phyloP scores from a whole-genome alignment of 2,113 vertebrate species.

The Microcebus jonahi region DNA sequence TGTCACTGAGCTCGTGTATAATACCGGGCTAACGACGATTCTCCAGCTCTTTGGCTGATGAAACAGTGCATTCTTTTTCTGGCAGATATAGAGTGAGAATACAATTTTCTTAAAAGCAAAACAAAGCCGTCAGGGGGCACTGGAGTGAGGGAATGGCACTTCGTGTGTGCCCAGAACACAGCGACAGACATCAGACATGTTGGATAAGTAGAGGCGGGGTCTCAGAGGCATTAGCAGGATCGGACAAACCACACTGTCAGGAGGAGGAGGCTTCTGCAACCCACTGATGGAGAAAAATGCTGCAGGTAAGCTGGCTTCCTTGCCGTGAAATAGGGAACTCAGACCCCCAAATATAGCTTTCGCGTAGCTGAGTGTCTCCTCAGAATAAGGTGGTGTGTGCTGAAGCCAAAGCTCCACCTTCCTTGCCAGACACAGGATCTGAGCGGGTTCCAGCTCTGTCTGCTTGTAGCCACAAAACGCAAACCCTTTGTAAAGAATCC shows the following conservation, averaged over 20 bases:
- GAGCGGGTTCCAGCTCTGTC: not conserved
- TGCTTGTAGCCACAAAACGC: not conserved
- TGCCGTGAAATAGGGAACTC: not conserved
- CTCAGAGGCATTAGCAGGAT: not conserved
- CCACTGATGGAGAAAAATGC: not conserved
- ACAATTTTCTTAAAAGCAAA: not conserved
- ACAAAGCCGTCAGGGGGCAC: not conserved
- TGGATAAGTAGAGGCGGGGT: not conserved
- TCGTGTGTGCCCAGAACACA: accelerated
- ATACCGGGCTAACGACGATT: not conserved
- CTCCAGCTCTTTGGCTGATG: not conserved
- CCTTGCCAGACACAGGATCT: not conserved
- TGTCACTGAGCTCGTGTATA: not conserved
- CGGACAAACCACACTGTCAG: not conserved
- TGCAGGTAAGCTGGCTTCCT: not conserved
- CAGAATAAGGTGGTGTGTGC: not conserved
- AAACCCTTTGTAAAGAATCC: not conserved
- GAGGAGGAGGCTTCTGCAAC: not conserved
- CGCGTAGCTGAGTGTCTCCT: not conserved
- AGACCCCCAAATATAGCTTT: not conserved
- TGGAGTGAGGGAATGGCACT: not conserved
- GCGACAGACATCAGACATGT: not conserved
- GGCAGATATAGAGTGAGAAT: not conserved
- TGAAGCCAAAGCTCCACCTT: not conserved
- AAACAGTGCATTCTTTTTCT: not conserved